phyloP scores from a whole-genome alignment of 2,888 invertebrate genomes.

The Andrena hattorfiana region DNA sequence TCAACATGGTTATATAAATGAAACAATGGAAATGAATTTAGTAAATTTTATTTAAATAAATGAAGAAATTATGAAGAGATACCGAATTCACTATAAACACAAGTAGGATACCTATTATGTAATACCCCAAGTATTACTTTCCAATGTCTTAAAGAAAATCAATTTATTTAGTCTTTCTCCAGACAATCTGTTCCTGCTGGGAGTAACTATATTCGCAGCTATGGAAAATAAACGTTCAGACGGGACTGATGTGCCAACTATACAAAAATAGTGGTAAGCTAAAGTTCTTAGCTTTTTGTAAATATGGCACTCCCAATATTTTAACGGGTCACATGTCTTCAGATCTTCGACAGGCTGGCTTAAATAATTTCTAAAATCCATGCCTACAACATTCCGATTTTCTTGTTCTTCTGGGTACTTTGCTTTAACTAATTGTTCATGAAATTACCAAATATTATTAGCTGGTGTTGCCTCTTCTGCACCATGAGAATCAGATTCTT shows the following conservation, averaged over 20 bases:
- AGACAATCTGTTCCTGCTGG: not conserved
- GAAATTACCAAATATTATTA: not conserved
- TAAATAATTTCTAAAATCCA: not conserved
- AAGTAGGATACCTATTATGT: not conserved
- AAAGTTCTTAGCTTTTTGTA: not conserved
- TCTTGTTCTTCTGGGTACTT: not conserved
- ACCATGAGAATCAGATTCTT: not conserved
- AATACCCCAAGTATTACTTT: not conserved
- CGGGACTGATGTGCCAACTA: not conserved
- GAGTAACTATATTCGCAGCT: constrained; percentile 10
- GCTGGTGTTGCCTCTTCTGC: not conserved
- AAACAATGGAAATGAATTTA: too few species aligned
- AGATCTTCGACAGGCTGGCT: not conserved
- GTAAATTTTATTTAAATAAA: too few species aligned
- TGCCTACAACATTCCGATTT: not conserved
- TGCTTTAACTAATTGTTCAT: constrained; percentile 6
- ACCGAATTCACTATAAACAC: too few species aligned
- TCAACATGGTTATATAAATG: too few species aligned
- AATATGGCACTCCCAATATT: not conserved
- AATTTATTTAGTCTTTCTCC: not conserved
- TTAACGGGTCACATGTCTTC: not conserved
- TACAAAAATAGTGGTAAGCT: not conserved
- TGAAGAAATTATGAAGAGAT: too few species aligned
- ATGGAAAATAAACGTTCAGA: constrained; percentile 6
- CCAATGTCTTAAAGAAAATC: not conserved